Base-by-base conservation (phyloP, 2,888 invertebrate genomes). In the Mythimna lalbum region DNA sequence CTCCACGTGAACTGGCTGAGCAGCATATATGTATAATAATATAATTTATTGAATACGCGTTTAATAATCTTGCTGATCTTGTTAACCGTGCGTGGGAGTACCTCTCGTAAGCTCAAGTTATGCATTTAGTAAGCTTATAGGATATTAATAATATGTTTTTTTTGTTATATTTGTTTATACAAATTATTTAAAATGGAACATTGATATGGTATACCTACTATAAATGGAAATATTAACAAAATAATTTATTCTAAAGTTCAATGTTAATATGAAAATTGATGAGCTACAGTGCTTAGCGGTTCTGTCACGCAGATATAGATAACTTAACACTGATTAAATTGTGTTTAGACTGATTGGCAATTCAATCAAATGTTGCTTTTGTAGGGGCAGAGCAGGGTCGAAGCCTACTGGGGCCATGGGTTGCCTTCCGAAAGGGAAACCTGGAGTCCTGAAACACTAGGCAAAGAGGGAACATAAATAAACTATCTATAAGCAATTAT, bases 1-100 rank as follows among this genome's bases (percentile, higher is more conserved):
- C 71, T 60, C 33, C 61, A 36, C 47, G 65, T 69, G 67, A 73
- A 73, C 69, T 19, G 67, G 39, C 62, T 63, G 36, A 47, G 61
- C 57, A 33, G 72, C 53, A 81, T 77, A 64, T 56, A 68, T 71
- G 64, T 76, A 71, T 67, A 68, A 71, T 81, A 76, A 57, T 63
- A 57, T 76, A 77, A 84, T 80, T 73, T 70, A 80, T 63, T 70
- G 68, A 63, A 63, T 67, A 73, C 61, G 62, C 57, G 65, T 57
- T 83, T 60, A 61, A 73, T 71, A 78, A 74, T 74, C 73, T 76
- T 43, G 61, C 62, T 64, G 69, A 73, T 76, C 74, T 73, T 68
- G 70, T 33, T 47, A 53, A 50, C n/a, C 19, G 66, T 49, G 65
- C 21, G 76, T 84, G 67, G 79, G 75, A 27, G 73, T 74, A 69